Base-by-base conservation (phyloP, 2,888 invertebrate species). In the Branchipolynoe longqiensis region DNA sequence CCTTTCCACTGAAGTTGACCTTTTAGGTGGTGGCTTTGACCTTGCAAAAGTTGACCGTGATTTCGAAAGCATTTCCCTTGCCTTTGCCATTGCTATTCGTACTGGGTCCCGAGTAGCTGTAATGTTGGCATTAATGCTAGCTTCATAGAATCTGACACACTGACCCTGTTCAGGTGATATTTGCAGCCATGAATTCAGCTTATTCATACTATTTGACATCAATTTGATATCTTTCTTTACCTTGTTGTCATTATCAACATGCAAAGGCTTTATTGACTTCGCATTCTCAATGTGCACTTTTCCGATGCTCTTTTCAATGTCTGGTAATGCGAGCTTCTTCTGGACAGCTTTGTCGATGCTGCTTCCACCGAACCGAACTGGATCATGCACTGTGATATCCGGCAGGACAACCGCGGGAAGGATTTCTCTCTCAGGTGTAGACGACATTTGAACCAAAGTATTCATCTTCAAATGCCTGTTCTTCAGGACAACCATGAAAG, bases 401-500 rank as follows among this genome's bases (percentile, higher is more conserved):
- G 12, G 12, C 62, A 4, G 12, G 3, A 14, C 28, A 62, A 14
- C 22, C 1, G 28, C 62, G 12, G 28, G 31, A n/a, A 62, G 8
- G 18, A 8, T 48, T 18, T 48, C n/a, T n/a, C n/a, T n/a, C n/a
- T 62, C 62, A 62, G 62, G 2, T 14, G 12, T 25, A n/a, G 25
- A 25, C 4, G 25, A 4, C 3, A 3, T 2, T 1, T 62, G 1
- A 4, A 14, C 62, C 36, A 22, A 33, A 14, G 36, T n/a, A 1
- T 36, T 38, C 38, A 14, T 38, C 25, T 38, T n/a, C 69, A n/a
- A 0, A 12, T 33, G 0, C 38, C 25, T 33, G 25, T 38, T 69
- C 22, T n/a, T 69, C 36, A 69, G n/a, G 3, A 69, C 69, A 14
- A 69, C 36, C 69, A 69, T 8, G 69, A 69, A 69, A 3, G 69